Evolutionary conservation across 2,888 invertebrate species (phyloP).

Genomic region (Metellina segmentata): DNA sequence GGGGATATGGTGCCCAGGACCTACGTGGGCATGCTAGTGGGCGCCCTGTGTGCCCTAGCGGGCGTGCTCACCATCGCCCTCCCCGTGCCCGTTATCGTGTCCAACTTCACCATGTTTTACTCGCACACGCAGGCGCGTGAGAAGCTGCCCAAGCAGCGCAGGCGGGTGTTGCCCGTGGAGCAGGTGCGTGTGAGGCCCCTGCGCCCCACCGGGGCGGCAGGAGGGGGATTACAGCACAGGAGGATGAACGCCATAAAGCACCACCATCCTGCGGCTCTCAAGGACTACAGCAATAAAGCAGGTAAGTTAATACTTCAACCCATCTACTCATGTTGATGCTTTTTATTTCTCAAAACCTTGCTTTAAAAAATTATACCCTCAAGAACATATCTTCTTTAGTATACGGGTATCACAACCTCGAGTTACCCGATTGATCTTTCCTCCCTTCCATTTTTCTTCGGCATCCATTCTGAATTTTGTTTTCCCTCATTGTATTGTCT

Average conservation of each 20-base stretch:
- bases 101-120: slow-evolving; percentile 90
- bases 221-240: slow-evolving; percentile 83
- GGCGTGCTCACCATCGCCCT: slow-evolving; percentile 99
- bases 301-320: slow-evolving; percentile 15
- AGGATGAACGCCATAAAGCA: slow-evolving; percentile 94
- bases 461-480: too few species aligned
- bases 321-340: background rate
- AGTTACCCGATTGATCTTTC: too few species aligned
- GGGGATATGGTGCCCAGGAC: slow-evolving; percentile 98
- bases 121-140: slow-evolving; percentile 93
- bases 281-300: slow-evolving; percentile 72
- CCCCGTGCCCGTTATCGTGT: slow-evolving; percentile 99
- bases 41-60: slow-evolving; percentile 97
- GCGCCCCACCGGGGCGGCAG: slow-evolving; percentile 78
- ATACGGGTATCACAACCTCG: too few species aligned
- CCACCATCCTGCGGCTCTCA: slow-evolving; percentile 85
- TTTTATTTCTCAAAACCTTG: too few species aligned
- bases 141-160: slow-evolving; percentile 98
- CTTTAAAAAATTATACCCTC: too few species aligned
- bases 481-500: too few species aligned
- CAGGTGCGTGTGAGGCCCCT: slow-evolving; percentile 87
- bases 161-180: slow-evolving; percentile 97
- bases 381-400: too few species aligned
- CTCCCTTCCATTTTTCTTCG: too few species aligned
- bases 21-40: slow-evolving; percentile 99